A percentile compares a stretch with the other conserved stretches of the same genome.
phyloP scores from a whole-genome alignment of 2,113 vertebrate species.

The Podiceps cristatus region DNA sequence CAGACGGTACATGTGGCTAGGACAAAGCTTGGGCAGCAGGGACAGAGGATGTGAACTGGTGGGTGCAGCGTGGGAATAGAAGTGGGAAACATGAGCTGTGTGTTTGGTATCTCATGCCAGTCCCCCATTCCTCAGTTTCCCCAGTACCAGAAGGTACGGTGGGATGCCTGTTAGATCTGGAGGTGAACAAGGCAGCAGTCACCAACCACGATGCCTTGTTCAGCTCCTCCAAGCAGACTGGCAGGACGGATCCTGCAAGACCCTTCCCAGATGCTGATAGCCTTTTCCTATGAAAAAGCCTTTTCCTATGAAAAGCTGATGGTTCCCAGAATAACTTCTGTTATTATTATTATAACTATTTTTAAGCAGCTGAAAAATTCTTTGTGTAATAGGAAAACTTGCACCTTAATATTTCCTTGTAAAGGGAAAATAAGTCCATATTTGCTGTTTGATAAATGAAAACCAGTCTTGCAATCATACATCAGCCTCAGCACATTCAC shows the following conservation, averaged over 20 bases:
- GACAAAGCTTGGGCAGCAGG: neutral
- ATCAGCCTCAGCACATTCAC: neutral
- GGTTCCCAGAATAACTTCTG: neutral
- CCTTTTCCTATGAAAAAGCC: neutral
- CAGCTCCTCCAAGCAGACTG: neutral
- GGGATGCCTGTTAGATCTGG: neutral
- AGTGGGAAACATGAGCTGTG: neutral
- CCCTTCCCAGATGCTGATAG: neutral
- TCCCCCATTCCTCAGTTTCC: neutral
- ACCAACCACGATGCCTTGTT: neutral
- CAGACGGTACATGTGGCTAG: fast-evolving
- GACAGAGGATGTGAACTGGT: neutral
- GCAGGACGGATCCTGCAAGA: neutral
- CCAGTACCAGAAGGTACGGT: neutral
- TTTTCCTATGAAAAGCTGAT: neutral
- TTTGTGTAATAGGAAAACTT: neutral
- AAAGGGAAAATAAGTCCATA: neutral
- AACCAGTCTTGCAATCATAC: neutral
- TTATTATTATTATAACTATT: neutral
- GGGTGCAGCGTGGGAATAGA: neutral
- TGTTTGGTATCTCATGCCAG: neutral
- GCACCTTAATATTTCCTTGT: neutral
- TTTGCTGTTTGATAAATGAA: neutral
- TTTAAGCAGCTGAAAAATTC: neutral
- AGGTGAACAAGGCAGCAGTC: neutral